Evolutionary conservation across 2,113 vertebrate genomes (phyloP), one percentile per base, ranked within the genome.

Genomic region (Toxostoma redivivum): DNA sequence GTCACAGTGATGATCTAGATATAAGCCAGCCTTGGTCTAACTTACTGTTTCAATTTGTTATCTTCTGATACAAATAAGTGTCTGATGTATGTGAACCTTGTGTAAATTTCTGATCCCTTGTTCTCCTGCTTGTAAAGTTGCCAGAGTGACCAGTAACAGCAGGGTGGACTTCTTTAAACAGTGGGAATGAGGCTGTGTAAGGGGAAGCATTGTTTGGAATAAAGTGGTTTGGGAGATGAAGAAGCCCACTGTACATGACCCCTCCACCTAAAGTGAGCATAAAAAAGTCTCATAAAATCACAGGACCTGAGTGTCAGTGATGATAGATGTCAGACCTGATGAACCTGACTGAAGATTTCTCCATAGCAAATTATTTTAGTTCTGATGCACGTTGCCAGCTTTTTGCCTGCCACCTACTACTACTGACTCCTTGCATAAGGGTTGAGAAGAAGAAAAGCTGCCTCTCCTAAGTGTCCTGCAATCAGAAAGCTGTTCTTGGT

Each of bases 251-350:
- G 7, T 33, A 22, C 37, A 20, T 88, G 28, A 7, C 21, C 20
- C 16, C 16, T 69, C 31, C 9, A 17, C 9, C 20, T 69, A 31
- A 40, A 53, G 40, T 42, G 69, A 71, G 37, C 35, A 48, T 42
- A 42, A 42, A 35, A 56, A 69, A 35, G 40, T 65, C 31, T 73
- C 18, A 11, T 54, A 12, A 45, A 45, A 45, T 77, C 44, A 12
- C 53, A 67, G 37, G 20, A 12, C 21, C 30, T 47, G 51, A 0
- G 10, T 71, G n/a, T 70, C 44, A 47, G 3, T 0, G 0, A 3
- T 50, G 18, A 14, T 61, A 16, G 45, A 16, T 54, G 31, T 38
- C 45, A 64, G 79, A 69, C 38, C 5, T 74, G 47, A 45, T 66
- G 64, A 48, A 70, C 38, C n/a, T 60, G 28, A 5, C 30, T 42